Conservation (phyloP, 2,113 vertebrate species). For the Lucifuga dentata region DNA sequence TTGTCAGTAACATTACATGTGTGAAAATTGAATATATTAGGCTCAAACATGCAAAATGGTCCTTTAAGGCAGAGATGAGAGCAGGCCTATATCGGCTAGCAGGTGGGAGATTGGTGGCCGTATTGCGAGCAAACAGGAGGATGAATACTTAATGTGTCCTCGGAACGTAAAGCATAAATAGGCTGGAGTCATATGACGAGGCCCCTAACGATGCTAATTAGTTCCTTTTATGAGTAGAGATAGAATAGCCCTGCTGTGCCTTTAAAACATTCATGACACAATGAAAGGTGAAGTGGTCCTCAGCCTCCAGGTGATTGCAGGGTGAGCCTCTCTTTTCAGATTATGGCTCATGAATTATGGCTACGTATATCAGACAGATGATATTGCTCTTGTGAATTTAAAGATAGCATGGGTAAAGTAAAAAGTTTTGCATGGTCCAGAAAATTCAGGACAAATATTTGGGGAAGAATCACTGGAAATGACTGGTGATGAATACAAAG, state of each 20-base stretch:
- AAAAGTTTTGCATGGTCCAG: too few relatives aligned
- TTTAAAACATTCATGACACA: constrained; percentile 73
- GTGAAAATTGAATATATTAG: too few relatives aligned
- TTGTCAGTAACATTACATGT: too few relatives aligned
- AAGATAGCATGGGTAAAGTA: not conserved
- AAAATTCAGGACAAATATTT: too few relatives aligned
- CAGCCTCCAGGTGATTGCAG: constrained; percentile 36
- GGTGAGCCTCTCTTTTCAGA: constrained; percentile 33
- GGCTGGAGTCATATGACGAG: constrained; percentile 43
- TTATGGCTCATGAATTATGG: constrained; percentile 10
- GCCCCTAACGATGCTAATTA: constrained; percentile 49
- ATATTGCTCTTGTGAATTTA: not conserved
- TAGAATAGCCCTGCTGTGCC: constrained; percentile 29
- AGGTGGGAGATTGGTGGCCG: constrained; percentile 3
- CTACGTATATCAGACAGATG: not conserved
- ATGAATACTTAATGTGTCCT: constrained; percentile 51
- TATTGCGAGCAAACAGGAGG: not conserved
- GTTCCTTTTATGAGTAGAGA: constrained; percentile 53
- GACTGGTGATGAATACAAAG: not conserved
- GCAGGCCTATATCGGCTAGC: not conserved
- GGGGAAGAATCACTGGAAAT: not conserved
- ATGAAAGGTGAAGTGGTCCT: constrained; percentile 19
- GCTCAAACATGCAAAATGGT: too few relatives aligned
- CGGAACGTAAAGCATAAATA: constrained; percentile 27
- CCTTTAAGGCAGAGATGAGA: not conserved